Evolutionary conservation across 2,888 invertebrate genomes (phyloP).

Genomic region (Scaeva pyrastri): DNA sequence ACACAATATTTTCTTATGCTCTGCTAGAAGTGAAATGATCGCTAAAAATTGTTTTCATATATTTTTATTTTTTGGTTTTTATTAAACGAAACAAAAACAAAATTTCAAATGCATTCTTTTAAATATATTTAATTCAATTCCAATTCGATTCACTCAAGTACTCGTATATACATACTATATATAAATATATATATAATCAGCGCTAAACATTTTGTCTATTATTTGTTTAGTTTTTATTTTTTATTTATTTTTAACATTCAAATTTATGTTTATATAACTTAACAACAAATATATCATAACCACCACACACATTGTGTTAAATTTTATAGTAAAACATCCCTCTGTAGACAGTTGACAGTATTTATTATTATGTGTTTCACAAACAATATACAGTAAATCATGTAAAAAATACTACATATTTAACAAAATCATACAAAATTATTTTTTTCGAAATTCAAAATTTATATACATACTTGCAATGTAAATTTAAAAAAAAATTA

Average conservation of each 20-base stretch:
- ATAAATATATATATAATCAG: slow-evolving; percentile 38
- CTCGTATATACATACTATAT: slow-evolving; percentile 24
- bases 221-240: neutral
- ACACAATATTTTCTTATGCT: slow-evolving; percentile 70
- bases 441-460: slow-evolving; percentile 58
- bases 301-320: slow-evolving; percentile 51
- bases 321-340: slow-evolving; percentile 44
- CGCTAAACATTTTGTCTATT: slow-evolving; percentile 36
- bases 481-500: slow-evolving; percentile 22
- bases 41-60: slow-evolving; percentile 55
- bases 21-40: slow-evolving; percentile 75
- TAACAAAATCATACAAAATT: slow-evolving; percentile 47
- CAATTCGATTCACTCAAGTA: slow-evolving; percentile 60
- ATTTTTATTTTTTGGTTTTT: slow-evolving; percentile 14
- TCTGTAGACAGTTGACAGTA: slow-evolving; percentile 68
- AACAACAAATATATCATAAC: slow-evolving; percentile 21
- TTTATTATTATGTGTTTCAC: slow-evolving; percentile 52
- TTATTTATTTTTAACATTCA: slow-evolving; percentile 33
- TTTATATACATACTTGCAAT: slow-evolving; percentile 8
- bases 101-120: slow-evolving; percentile 60
- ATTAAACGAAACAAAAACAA: slow-evolving; percentile 14
- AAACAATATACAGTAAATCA: slow-evolving; percentile 65
- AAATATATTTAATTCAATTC: slow-evolving; percentile 52
- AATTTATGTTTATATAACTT: neutral
- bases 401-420: neutral